Base-by-base conservation (phyloP, 2,797 vertebrate genomes). In the Myotis findleyi region DNA sequence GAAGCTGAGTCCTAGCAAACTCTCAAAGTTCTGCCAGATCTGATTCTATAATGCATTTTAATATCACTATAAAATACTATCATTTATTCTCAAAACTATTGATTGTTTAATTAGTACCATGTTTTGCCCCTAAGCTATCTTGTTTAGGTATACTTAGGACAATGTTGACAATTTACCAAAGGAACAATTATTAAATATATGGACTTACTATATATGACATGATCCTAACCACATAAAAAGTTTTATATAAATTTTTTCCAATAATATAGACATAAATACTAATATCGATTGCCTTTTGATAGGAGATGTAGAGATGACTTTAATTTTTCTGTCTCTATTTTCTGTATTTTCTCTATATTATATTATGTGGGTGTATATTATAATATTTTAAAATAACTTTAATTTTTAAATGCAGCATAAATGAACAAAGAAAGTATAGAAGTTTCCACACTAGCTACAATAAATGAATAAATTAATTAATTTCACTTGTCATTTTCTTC, bases 401-500 rank as follows among this genome's bases (percentile, higher is more conserved):
- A n/a, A 41, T 73, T 64, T 85, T 85, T 73, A 85, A 81, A 62
- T 68, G 20, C 36, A 75, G 36, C 27, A n/a, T 81, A 57, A 47
- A 2, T n/a, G 6, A 90, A 83, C 23, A 90, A 85, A 86, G 27
- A 38, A 77, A 95, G 25, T n/a, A 53, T 14, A 30, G 25, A 21
- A 66, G 47, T 80, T 62, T 81, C 57, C 51, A 64, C 3, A 47
- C 21, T 27, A 82, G 30, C 66, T 66, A 76, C 66, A 68, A 76
- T 68, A 68, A 73, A 17, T 23, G 38, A 41, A 62, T n/a, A 64
- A 64, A 64, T 59, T 25, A 57, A 25, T 57, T 59, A 27, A 59
- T 68, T 72, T 57, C n/a, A 47, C 17, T 81, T 91, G 62, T 84
- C 36, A 33, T 66, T 82, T 87, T 89, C 76, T 68, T 86, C 79